Evolutionary conservation across 2,113 vertebrate species (phyloP).

Genomic region (Pomatostomus ruficeps): DNA sequence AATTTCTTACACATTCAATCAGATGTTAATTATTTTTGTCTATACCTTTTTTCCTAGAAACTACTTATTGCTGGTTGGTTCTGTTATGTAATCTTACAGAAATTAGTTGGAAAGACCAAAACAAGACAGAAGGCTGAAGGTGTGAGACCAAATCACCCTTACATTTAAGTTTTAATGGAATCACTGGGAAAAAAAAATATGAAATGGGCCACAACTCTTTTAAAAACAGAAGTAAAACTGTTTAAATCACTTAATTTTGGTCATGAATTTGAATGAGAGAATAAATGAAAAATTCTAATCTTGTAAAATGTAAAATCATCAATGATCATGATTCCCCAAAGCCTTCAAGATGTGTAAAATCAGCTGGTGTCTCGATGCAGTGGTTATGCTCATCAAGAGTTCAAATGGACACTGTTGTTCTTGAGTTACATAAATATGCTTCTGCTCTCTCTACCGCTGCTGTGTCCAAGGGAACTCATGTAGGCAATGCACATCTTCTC

Average conservation of each 20-base stretch:
- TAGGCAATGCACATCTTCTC: background rate
- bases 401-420: background rate
- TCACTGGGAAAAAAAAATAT: background rate
- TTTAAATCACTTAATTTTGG: background rate
- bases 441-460: background rate
- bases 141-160: background rate
- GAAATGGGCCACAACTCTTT: background rate
- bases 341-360: background rate
- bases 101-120: background rate
- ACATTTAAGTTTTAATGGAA: background rate
- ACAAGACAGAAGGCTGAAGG: background rate
- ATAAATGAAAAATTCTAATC: background rate
- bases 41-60: background rate
- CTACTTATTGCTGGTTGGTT: background rate
- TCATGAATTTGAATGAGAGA: background rate
- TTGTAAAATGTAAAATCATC: background rate
- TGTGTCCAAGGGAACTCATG: background rate
- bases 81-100: background rate
- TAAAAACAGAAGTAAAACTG: background rate
- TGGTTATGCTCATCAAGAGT: accelerated
- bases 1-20: background rate
- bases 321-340: background rate
- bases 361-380: background rate
- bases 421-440: background rate
- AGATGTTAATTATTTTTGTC: background rate